Conservation (phyloP, 2,888 invertebrate species). For the Drosophila mulleri region DNA sequence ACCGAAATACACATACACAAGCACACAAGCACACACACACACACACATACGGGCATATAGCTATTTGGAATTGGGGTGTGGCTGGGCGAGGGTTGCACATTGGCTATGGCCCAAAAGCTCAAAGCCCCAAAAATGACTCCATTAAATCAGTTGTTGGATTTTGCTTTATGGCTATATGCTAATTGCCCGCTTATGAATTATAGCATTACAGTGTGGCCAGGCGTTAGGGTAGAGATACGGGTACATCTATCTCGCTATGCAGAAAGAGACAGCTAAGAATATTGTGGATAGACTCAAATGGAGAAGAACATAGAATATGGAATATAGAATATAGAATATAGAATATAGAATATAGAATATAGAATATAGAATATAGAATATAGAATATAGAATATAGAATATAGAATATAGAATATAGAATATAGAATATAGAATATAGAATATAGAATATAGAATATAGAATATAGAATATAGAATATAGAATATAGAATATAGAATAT, state of each 20-base stretch:
- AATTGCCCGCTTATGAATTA: slow-evolving; percentile 69
- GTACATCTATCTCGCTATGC: not conserved
- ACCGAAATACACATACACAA: slow-evolving; percentile 4
- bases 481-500: no score
- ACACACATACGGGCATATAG: not conserved
- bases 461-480: no score
- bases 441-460: no score
- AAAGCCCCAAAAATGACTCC: slow-evolving; percentile 55
- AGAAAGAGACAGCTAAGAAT: not conserved
- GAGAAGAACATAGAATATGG: no score
- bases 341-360: no score
- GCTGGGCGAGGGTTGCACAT: slow-evolving; percentile 13
- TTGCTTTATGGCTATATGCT: slow-evolving; percentile 53
- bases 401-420: no score
- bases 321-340: no score
- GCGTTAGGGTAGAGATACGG: not conserved
- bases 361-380: no score
- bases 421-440: no score
- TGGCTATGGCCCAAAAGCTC: slow-evolving; percentile 29
- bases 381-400: no score
- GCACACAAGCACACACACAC: not conserved
- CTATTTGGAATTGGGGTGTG: slow-evolving; percentile 34
- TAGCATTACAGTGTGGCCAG: slow-evolving; percentile 16
- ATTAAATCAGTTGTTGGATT: slow-evolving; percentile 54
- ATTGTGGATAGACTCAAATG: not conserved